phyloP scores from a whole-genome alignment of 2,797 vertebrate genomes.

The Leucoraja ocellata region DNA sequence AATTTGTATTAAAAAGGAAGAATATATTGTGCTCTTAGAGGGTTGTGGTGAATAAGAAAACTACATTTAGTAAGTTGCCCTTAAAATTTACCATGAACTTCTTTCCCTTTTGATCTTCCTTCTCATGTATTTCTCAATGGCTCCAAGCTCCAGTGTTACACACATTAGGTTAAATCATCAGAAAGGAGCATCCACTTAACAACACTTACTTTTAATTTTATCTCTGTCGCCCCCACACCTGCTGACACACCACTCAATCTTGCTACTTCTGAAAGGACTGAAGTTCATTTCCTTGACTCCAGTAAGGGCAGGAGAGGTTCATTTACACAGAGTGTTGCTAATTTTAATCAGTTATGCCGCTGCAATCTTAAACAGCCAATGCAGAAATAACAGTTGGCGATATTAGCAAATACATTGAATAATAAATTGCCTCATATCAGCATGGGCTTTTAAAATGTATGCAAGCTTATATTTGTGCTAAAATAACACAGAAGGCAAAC shows the following conservation, averaged over 20 bases:
- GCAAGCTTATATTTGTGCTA: background rate
- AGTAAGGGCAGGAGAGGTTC: background rate
- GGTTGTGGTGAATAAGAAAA: background rate
- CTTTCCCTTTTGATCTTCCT: background rate
- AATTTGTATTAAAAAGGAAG: background rate
- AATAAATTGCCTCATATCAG: background rate
- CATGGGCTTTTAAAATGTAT: background rate
- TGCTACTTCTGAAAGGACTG: no score
- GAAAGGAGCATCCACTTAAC: background rate
- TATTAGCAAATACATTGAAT: background rate
- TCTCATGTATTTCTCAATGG: background rate
- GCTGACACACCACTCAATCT: no score
- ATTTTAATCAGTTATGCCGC: background rate
- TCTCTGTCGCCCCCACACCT: background rate
- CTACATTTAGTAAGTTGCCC: background rate
- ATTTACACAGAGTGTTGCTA: background rate
- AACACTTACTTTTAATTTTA: background rate
- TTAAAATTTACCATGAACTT: background rate
- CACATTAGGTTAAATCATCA: background rate
- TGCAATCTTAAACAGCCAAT: background rate
- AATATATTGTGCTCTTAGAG: background rate
- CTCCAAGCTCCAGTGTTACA: background rate
- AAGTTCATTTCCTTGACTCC: no score
- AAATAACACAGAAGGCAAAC: background rate
- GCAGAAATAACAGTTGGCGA: background rate